phyloP scores from a whole-genome alignment of 2,797 vertebrate species.

The Gadopsis bispinosus region DNA sequence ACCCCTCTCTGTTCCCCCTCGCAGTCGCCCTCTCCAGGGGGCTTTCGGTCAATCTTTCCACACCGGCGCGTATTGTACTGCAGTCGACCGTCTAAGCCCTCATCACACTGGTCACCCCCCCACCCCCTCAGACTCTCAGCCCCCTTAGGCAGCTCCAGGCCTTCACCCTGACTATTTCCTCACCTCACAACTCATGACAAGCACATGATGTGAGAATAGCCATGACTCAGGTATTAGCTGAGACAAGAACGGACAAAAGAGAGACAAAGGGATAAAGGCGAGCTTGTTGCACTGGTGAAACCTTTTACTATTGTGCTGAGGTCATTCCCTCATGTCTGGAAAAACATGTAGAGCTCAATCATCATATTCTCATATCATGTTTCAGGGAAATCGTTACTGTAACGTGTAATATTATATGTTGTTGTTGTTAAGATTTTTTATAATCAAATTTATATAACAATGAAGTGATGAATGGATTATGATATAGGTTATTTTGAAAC shows the following conservation, averaged over 20 bases:
- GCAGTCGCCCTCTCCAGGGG: slow-evolving; percentile 28
- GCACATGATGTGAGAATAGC: slow-evolving; percentile 78
- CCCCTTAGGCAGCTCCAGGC: slow-evolving; percentile 55
- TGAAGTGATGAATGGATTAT: background rate
- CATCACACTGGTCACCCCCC: slow-evolving; percentile 36
- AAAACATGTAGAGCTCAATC: background rate
- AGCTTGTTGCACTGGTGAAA: slow-evolving; percentile 34
- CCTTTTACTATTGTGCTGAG: slow-evolving; percentile 23
- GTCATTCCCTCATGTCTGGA: slow-evolving; percentile 18
- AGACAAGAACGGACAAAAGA: slow-evolving; percentile 40
- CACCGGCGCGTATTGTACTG: slow-evolving; percentile 44
- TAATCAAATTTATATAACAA: background rate
- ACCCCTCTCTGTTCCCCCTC: slow-evolving; percentile 29
- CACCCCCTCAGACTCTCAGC: slow-evolving; percentile 26
- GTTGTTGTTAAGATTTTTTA: background rate
- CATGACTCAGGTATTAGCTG: slow-evolving; percentile 67
- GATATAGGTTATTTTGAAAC: background rate
- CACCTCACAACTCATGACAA: slow-evolving; percentile 79
- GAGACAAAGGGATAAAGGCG: slow-evolving; percentile 51
- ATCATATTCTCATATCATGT: background rate
- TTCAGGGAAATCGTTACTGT: background rate
- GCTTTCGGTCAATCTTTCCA: slow-evolving; percentile 62
- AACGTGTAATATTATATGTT: background rate
- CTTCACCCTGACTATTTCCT: slow-evolving; percentile 58
- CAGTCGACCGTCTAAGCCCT: slow-evolving; percentile 51